Evolutionary conservation across 2,113 vertebrate genomes (phyloP), one percentile per base, ranked within the genome.

Genomic region (Xerus inauris): DNA sequence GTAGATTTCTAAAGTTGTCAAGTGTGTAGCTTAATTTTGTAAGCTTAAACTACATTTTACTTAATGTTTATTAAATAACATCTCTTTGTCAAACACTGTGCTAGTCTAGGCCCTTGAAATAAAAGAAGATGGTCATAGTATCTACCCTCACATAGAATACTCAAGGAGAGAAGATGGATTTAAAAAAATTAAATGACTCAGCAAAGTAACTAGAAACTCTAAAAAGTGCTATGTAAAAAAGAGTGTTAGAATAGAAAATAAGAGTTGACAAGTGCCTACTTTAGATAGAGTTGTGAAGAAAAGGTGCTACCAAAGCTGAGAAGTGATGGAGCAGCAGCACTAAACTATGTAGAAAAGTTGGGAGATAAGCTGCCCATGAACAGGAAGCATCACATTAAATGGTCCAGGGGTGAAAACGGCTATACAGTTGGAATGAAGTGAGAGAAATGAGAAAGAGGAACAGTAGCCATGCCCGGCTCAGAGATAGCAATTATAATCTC

Each of bases 131-230:
- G 51, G 51, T 10, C 28, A 72, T 4, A 38, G 30, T 51, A 45
- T 22, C 54, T 62, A 30, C 32, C 20, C 28, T 91, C 54, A n/a
- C 4, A 62, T 1, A 51, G 28, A 80, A 47, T 77, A 85, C 54
- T 64, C 64, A 64, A 72, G 51, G 72, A 51, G 12, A 73, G 11
- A 65, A 92, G 47, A 67, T 47, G 65, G 80, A n/a, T 76, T 57
- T 57, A 12, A 20, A 72, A 82, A 59, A 59, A 82, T 75, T 16
- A 94, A 94, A 51, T 7, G 13, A 38, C 49, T 84, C 22, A 75
- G 42, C 45, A 76, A 89, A 94, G 22, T 57, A 94, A 84, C 47
- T 57, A 89, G 26, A 73, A 87, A 89, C 59, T 86, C 65, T 72
- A 28, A 64, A n/a, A 86, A 87, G n/a, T 80, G 82, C 51, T 64